Evolutionary conservation across 1,140 invertebrate species (phyloP).

Genomic region (Stegodyphus dumicola): DNA sequence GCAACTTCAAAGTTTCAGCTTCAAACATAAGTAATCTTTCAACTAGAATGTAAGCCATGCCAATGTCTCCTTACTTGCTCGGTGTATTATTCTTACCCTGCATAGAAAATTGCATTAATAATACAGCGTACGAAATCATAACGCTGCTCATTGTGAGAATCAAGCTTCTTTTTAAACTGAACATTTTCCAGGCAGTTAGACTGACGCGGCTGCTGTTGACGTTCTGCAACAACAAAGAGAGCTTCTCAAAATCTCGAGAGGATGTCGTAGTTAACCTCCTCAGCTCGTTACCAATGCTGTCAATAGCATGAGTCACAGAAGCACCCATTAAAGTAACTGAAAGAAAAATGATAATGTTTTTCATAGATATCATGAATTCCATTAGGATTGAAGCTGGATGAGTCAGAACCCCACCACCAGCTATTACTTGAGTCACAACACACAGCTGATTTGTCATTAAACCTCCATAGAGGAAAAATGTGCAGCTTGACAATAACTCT

Average conservation of each 20-base stretch:
- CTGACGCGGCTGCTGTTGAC: neutral
- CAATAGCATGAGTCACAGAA: constrained; percentile 3
- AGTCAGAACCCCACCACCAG: neutral
- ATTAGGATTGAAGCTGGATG: constrained; percentile 24
- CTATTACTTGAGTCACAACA: constrained; percentile 31
- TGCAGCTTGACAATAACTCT: constrained; percentile 2
- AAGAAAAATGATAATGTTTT: constrained; percentile 37
- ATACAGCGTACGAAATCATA: constrained; percentile 37
- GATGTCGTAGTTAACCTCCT: neutral
- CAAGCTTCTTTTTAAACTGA: constrained; percentile 22
- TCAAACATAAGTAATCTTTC: too few species aligned
- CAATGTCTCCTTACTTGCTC: too few species aligned
- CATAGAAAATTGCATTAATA: constrained; percentile 40
- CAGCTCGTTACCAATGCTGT: neutral
- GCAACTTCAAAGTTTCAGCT: too few species aligned
- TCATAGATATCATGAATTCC: constrained; percentile 26
- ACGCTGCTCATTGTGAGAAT: constrained; percentile 40
- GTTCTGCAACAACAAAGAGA: constrained; percentile 36
- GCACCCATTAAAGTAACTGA: constrained; percentile 16
- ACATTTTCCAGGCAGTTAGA: constrained; percentile 51
- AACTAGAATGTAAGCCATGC: too few species aligned
- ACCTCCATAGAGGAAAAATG: constrained; percentile 39
- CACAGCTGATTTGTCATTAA: constrained; percentile 37
- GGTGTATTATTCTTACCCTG: neutral
- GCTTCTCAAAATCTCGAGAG: neutral